Conservation (phyloP, 2,888 invertebrate genomes). For the Hirtodrosophila duncani region DNA sequence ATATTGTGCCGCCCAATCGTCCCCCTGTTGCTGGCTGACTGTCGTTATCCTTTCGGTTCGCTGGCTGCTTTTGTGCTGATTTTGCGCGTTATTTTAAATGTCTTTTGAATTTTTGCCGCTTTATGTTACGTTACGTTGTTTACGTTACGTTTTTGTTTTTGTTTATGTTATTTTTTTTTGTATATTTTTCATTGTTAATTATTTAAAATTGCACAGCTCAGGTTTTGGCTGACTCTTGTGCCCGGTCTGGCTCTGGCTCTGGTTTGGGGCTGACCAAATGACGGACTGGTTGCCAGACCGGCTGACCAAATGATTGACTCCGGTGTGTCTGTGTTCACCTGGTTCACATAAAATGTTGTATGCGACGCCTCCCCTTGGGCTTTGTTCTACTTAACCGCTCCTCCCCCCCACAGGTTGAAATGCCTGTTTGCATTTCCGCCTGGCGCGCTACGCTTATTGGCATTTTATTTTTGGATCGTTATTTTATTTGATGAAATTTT, state of each 20-base stretch:
- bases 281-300: slow-evolving; percentile 16
- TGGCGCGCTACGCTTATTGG: slow-evolving; percentile 23
- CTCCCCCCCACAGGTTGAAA: too few relatives aligned
- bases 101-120: slow-evolving; percentile 37
- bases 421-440: too few relatives aligned
- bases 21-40: slow-evolving; percentile 3
- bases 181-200: slow-evolving; percentile 39
- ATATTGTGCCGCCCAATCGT: not conserved
- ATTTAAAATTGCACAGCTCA: slow-evolving; percentile 41
- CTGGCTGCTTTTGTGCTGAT: slow-evolving; percentile 57
- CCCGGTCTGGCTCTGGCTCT: too few relatives aligned
- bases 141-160: slow-evolving; percentile 13
- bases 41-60: slow-evolving; percentile 54
- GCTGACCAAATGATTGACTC: slow-evolving; percentile 2
- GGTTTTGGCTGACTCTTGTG: too few relatives aligned
- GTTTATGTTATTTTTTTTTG: slow-evolving; percentile 26
- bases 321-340: not conserved
- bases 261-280: slow-evolving; percentile 24
- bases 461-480: slow-evolving; percentile 32
- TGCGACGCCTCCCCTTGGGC: not conserved
- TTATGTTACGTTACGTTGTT: slow-evolving; percentile 13
- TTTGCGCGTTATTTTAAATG: slow-evolving; percentile 61
- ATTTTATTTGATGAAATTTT: slow-evolving; percentile 16
- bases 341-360: slow-evolving; percentile 8
- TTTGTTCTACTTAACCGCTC: not conserved